phyloP scores from a whole-genome alignment of 2,888 invertebrate species.

The Sminthurinus aureus region DNA sequence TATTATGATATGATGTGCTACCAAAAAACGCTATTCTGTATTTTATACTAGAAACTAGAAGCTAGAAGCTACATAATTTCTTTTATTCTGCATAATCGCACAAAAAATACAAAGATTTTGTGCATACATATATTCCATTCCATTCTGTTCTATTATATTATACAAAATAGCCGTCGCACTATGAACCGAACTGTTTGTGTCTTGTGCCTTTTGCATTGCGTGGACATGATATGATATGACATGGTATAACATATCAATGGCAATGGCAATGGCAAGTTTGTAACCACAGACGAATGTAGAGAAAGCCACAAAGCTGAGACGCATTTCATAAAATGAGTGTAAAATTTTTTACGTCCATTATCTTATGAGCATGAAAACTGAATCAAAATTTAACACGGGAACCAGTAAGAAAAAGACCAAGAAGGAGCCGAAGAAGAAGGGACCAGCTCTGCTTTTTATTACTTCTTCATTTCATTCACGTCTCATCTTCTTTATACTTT shows the following conservation, averaged over 20 bases:
- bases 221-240: background rate
- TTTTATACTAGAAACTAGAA: too few relatives aligned
- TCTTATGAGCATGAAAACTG: slow-evolving; percentile 54
- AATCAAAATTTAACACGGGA: slow-evolving; percentile 58
- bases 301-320: slow-evolving; percentile 53
- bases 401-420: slow-evolving; percentile 10
- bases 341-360: slow-evolving; percentile 48
- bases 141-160: too few relatives aligned
- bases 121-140: background rate
- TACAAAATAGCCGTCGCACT: too few relatives aligned
- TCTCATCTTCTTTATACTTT: background rate
- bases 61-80: background rate
- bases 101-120: background rate
- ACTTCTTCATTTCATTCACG: slow-evolving; percentile 20
- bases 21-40: background rate
- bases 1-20: background rate
- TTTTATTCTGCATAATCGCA: background rate
- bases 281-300: slow-evolving; percentile 53
- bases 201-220: too few relatives aligned
- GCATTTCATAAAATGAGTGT: slow-evolving; percentile 56
- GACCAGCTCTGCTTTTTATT: background rate
- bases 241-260: background rate
- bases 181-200: too few relatives aligned
- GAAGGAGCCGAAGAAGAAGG: too few relatives aligned
- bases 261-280: background rate